Conservation (phyloP, 2,888 invertebrate genomes). For the Neoitamus cyanurus region DNA sequence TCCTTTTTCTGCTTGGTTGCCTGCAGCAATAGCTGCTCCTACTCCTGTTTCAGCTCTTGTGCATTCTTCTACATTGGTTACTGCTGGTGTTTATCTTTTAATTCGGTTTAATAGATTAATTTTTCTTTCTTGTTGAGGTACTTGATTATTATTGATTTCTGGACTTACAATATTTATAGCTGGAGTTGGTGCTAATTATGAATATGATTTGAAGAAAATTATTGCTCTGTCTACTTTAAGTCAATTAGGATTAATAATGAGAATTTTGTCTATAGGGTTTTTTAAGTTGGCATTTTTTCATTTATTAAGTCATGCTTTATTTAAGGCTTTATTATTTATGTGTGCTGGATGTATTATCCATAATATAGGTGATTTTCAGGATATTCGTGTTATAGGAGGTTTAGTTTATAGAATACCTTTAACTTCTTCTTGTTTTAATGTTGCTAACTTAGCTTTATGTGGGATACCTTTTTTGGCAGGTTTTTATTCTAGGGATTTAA, state of each 20-base stretch:
- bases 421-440: constrained; percentile 67
- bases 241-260: constrained; percentile 79
- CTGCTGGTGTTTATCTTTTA: constrained; percentile 79
- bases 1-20: constrained; percentile 82
- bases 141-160: constrained; percentile 70
- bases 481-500: constrained; percentile 75
- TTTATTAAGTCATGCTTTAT: constrained; percentile 78
- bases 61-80: constrained; percentile 83
- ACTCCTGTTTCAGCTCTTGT: constrained; percentile 81
- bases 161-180: constrained; percentile 73
- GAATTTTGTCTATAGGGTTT: constrained; percentile 71
- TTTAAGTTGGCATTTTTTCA: constrained; percentile 76
- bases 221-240: constrained; percentile 82
- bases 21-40: constrained; percentile 81
- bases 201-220: constrained; percentile 80
- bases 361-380: constrained; percentile 72
- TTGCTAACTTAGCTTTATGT: constrained; percentile 72
- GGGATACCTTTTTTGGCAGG: constrained; percentile 74
- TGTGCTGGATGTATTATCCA: constrained; percentile 79
- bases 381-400: constrained; percentile 74
- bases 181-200: constrained; percentile 72
- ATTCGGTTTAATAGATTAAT: constrained; percentile 73
- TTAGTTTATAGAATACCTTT: constrained; percentile 68
- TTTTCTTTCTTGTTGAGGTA: constrained; percentile 63
- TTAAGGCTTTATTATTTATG: constrained; percentile 80